Percentiles rank a stretch among this genome's conserved stretches.
Evolutionary conservation across 2,888 invertebrate species (phyloP).

Genomic region (Acanthoscelides obtectus): DNA sequence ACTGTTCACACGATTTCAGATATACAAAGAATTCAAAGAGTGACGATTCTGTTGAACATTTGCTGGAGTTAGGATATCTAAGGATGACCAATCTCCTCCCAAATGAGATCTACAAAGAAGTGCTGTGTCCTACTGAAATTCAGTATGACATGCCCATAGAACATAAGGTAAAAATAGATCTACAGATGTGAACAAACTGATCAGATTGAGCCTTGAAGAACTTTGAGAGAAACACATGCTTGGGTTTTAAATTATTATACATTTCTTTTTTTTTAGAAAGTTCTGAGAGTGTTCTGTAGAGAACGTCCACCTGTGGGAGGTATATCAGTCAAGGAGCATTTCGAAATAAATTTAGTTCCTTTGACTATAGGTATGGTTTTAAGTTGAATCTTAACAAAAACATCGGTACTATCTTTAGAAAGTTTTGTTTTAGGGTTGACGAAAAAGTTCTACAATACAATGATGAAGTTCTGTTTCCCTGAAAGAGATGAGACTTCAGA

Average conservation of each 20-base stretch:
- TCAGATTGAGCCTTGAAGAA: too few species aligned
- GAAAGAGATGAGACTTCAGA: slow-evolving; percentile 86
- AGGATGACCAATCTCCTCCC: slow-evolving; percentile 93
- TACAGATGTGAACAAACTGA: too few species aligned
- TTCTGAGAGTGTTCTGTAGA: slow-evolving; percentile 89
- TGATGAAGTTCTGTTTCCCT: slow-evolving; percentile 97
- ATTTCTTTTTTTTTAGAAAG: slow-evolving; percentile 51
- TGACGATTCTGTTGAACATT: slow-evolving; percentile 96
- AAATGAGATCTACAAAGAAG: slow-evolving; percentile 90
- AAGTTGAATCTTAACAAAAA: slow-evolving; percentile 1
- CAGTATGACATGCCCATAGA: slow-evolving; percentile 88
- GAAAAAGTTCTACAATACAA: slow-evolving; percentile 94
- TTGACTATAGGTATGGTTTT: slow-evolving; percentile 70
- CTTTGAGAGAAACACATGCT: too few species aligned
- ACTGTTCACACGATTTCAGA: slow-evolving; percentile 45
- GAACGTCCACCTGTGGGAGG: slow-evolving; percentile 98
- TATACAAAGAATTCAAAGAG: slow-evolving; percentile 95
- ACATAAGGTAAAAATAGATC: slow-evolving; percentile 68
- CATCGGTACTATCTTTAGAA: neutral
- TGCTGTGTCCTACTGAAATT: slow-evolving; percentile 72
- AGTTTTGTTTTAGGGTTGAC: slow-evolving; percentile 61
- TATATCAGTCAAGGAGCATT: slow-evolving; percentile 97
- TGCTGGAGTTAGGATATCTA: slow-evolving; percentile 92
- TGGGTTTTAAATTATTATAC: slow-evolving; percentile 4
- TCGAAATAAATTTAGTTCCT: slow-evolving; percentile 96